Base-by-base conservation (phyloP, 2,797 vertebrate genomes). In the Ispidina picta region DNA sequence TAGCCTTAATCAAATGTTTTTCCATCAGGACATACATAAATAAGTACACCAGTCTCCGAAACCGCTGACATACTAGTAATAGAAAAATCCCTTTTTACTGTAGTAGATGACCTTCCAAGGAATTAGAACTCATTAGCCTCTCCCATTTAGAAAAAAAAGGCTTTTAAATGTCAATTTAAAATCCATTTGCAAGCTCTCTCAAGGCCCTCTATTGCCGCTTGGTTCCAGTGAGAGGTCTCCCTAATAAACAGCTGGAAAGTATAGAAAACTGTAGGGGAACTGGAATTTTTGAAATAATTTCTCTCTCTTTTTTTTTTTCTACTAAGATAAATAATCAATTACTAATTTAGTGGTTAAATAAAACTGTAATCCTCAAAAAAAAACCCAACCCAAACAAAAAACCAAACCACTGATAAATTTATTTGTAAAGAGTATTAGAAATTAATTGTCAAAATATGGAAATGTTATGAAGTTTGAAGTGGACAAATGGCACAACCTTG, bases 41-140 rank as follows among this genome's bases (percentile, higher is more conserved):
- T 78, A 65, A 60, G 23, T 59, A 85, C 72, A 82, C 62, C 72
- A 75, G 44, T 25, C 56, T 71, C 48, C 2, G 28, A 96, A 89
- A 17, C 52, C 83, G 58, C 48, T 81, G 88, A 94, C 75, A 88
- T 62, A 37, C 14, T 93, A 71, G 76, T 94, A 97, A 97, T 94
- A 97, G 96, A 97, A 97, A 94, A 91, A 93, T 72, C 77, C 80
- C 26, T 97, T 90, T 91, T 97, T 95, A 92, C 49, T 96, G 83
- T 90, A 97, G 97, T 94, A 95, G 83, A 72, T 93, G 94, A 70
- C 93, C 92, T 96, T 97, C 91, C 60, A 95, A 94, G 90, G 83
- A 88, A 96, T 95, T 95, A 94, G 88, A 82, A 41, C 28, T 88
- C 77, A 88, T 95, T 94, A 94, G 51, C 25, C 12, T 82, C 48